A percentile compares a stretch with the other conserved stretches of the same genome.
Conservation (phyloP, 1,140 invertebrate species). For the Planococcus citri region DNA sequence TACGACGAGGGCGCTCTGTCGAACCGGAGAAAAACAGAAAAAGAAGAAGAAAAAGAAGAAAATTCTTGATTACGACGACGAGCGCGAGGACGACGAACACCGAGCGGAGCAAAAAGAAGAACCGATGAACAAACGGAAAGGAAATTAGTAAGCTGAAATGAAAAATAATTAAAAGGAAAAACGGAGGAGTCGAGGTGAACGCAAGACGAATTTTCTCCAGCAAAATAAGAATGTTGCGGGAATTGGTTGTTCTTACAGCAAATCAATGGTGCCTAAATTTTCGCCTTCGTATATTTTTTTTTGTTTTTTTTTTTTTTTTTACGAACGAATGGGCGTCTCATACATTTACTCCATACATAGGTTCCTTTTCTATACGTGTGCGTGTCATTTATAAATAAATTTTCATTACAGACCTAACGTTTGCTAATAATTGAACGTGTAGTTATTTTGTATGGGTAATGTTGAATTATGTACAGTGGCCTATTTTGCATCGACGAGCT, state of each 20-base stretch:
- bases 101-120: neutral
- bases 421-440: neutral
- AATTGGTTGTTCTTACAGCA: neutral
- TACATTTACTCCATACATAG: too few species aligned
- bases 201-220: constrained; percentile 15
- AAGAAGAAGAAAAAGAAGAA: constrained; percentile 9
- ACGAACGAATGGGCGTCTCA: neutral
- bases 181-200: constrained; percentile 6
- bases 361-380: neutral
- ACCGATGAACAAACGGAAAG: constrained; percentile 18
- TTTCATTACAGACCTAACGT: neutral
- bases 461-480: too few species aligned
- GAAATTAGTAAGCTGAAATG: constrained; percentile 20
- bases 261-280: constrained; percentile 7
- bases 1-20: constrained; percentile 4
- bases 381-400: neutral
- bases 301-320: too few species aligned
- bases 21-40: neutral
- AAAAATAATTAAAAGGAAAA: constrained; percentile 20
- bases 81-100: neutral
- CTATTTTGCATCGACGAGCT: too few species aligned
- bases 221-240: neutral
- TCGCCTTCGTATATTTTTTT: too few species aligned
- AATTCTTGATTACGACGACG: constrained; percentile 19
- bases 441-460: too few species aligned